Base-by-base conservation (phyloP, 1,140 invertebrate species). In the Microvelia longipes region DNA sequence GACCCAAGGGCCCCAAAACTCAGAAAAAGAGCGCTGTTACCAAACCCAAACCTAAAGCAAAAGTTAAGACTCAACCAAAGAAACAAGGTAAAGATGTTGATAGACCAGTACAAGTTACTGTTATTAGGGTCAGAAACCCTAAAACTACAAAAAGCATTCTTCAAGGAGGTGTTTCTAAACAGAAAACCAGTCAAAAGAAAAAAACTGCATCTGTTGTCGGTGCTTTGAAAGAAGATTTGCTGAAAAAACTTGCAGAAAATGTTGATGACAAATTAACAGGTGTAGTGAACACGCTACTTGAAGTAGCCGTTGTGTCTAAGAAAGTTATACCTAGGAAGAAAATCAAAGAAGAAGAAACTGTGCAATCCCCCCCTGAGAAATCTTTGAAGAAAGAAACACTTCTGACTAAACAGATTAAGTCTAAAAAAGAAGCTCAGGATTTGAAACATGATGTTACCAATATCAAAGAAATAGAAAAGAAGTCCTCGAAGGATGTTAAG, bases 71-170 rank as follows among this genome's bases (percentile, higher is more conserved):
- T 25, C 61, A 70, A 66, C 66, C 68, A 14, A 68, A 69, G 24
- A 64, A 29, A 27, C 35, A 28, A 26, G n/a, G 24, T 2, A 73
- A 73, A 28, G 63, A 71, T 61, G 13, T 29, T 26, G 69, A 69
- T 24, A 25, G 69, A 26, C 71, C 71, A 13, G 68, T 72, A 13
- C 68, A 72, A 60, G 71, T 72, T n/a, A 64, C 62, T 14, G 71
- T 72, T 19, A 72, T 72, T 25, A 61, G 65, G 25, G 68, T 72
- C 2, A 72, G 68, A 29, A 72, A 70, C 14, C 71, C 68, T 14
- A 19, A n/a, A n/a, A 63, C 50, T 50, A n/a, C 28, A n/a, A 73
- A 73, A 60, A 69, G 63, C 13, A 61, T 65, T 0, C 26, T 62
- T 15, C 73, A 71, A 66, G 64, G 65, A 2, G 25, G 66, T 1